Evolutionary conservation across 2,888 invertebrate species (phyloP).

Genomic region (Acanthosepion esculentum): DNA sequence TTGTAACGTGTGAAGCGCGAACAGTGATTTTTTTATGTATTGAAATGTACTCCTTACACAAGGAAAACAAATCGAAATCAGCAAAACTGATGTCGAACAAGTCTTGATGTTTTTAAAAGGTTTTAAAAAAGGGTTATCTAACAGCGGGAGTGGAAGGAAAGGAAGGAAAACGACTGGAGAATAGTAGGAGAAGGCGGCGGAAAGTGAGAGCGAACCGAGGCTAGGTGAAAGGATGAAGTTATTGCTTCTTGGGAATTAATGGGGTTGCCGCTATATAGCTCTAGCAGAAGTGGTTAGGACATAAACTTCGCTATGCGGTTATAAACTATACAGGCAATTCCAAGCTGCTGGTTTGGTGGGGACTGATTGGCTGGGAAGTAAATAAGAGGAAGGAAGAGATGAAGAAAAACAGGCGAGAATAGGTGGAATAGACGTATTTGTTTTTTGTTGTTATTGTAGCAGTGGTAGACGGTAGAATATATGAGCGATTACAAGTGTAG

Average conservation of each 20-base stretch:
- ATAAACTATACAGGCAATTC: neutral
- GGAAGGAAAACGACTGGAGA: neutral
- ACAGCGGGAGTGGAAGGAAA: neutral
- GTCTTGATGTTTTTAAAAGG: neutral
- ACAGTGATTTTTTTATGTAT: neutral
- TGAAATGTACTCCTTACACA: neutral
- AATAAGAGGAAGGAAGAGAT: neutral
- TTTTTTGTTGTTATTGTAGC: no score
- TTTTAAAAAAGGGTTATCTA: slow-evolving; percentile 23
- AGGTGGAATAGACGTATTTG: no score
- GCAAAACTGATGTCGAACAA: neutral
- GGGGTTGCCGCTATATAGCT: neutral
- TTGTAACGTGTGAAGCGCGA: neutral
- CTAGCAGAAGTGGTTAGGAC: slow-evolving; percentile 33
- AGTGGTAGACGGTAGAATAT: no score
- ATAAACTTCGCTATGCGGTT: neutral
- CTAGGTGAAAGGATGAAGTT: neutral
- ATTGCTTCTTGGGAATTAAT: slow-evolving; percentile 33
- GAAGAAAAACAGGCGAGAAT: no score
- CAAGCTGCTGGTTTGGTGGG: neutral
- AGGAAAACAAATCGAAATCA: neutral
- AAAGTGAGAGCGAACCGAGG: neutral
- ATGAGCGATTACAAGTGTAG: no score
- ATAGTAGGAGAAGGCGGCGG: neutral
- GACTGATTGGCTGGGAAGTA: neutral